Conservation (phyloP, 2,113 vertebrate species). For the Cynoglossus semilaevis region DNA sequence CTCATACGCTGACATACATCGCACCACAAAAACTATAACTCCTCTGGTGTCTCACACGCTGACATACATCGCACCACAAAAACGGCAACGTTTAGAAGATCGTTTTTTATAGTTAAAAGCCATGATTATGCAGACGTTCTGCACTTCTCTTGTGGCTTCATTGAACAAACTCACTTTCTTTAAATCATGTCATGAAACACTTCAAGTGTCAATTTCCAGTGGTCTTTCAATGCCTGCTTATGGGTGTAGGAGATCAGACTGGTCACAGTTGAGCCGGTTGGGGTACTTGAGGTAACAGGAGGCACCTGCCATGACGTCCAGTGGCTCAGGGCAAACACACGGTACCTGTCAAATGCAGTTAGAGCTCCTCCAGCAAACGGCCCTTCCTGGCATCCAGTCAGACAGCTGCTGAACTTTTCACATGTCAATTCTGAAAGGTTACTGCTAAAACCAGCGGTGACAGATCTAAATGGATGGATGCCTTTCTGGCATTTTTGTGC, state of each 20-base stretch:
- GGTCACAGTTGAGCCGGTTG: conserved; percentile 42
- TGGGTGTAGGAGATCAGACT: conserved; percentile 26
- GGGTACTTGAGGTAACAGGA: conserved; percentile 41
- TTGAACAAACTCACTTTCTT: background rate
- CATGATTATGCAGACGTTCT: conserved; percentile 3
- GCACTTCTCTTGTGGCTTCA: background rate
- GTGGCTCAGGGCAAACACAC: conserved; percentile 79
- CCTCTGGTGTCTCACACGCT: conserved; percentile 58
- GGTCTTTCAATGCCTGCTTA: conserved; percentile 46
- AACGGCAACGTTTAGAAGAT: conserved; percentile 32
- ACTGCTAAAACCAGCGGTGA: conserved; percentile 75
- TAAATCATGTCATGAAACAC: no score
- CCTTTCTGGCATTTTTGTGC: conserved; percentile 67
- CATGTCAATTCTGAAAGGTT: conserved; percentile 91
- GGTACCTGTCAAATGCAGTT: conserved; percentile 88
- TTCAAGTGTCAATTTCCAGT: conserved; percentile 6
- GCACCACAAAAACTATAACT: no score
- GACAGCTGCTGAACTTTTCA: conserved; percentile 80
- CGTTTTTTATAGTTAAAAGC: background rate
- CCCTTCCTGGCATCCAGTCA: conserved; percentile 79
- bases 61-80: conserved; percentile 39
- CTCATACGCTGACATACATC: conserved; percentile 52
- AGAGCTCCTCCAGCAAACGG: conserved; percentile 76
- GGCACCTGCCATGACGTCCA: conserved; percentile 67
- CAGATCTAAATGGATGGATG: conserved; percentile 76